Percentiles rank a stretch among this genome's conserved stretches.
phyloP scores from a whole-genome alignment of 2,888 invertebrate genomes.

The Nebria salina region DNA sequence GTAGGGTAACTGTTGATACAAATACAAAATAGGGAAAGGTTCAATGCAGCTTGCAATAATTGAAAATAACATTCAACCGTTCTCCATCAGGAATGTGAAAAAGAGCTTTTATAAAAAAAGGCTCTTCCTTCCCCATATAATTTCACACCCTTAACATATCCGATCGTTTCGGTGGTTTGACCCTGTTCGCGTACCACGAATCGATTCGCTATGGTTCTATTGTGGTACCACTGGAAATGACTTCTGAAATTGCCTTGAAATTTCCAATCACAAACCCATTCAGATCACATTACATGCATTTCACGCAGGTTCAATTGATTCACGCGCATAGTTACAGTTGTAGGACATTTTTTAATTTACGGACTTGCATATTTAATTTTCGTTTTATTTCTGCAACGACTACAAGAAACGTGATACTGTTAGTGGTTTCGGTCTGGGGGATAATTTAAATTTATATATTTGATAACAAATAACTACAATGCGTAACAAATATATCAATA shows the following conservation, averaged over 20 bases:
- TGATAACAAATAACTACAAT: too few relatives aligned
- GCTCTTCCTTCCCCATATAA: neutral
- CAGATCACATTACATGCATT: constrained; percentile 47
- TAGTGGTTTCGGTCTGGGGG: too few relatives aligned
- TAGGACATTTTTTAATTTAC: neutral
- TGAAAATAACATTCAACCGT: neutral
- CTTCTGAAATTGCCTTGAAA: constrained; percentile 48
- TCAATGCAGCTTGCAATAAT: neutral
- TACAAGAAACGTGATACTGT: too few relatives aligned
- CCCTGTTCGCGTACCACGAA: constrained; percentile 21
- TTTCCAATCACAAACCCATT: constrained; percentile 47
- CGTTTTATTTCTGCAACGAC: neutral
- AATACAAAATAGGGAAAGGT: neutral
- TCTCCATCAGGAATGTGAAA: neutral
- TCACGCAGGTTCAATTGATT: constrained; percentile 46
- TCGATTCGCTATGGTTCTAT: constrained; percentile 43
- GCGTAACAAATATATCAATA: too few relatives aligned
- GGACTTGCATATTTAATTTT: neutral
- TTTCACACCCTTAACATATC: constrained; percentile 12
- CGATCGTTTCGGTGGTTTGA: constrained; percentile 11
- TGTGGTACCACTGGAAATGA: constrained; percentile 44
- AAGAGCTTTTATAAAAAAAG: neutral
- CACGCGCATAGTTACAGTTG: constrained; percentile 20
- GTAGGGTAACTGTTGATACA: neutral
- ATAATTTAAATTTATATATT: too few relatives aligned